phyloP scores from a whole-genome alignment of 2,113 vertebrate species.

The Genyomyrus donnyi region DNA sequence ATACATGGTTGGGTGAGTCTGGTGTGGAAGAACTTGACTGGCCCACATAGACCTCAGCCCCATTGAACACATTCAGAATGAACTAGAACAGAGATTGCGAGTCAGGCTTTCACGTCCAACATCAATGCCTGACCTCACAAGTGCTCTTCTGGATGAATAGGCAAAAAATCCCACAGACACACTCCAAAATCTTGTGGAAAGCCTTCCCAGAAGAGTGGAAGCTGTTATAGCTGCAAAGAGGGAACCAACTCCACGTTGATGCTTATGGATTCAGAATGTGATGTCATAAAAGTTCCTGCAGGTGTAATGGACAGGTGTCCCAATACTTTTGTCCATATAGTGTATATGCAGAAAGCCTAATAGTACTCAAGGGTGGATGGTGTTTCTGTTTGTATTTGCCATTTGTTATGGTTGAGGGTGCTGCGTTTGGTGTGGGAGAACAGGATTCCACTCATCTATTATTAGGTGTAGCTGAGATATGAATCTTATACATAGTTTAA shows the following conservation, averaged over 20 bases:
- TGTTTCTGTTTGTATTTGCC: not conserved
- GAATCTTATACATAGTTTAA: not conserved
- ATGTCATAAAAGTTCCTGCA: not conserved
- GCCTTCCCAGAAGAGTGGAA: not conserved
- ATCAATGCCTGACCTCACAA: too few species aligned
- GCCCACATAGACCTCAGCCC: too few species aligned
- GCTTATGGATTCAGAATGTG: not conserved
- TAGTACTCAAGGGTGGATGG: not conserved
- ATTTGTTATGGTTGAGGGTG: not conserved
- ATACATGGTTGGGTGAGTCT: too few species aligned
- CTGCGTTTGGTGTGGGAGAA: not conserved
- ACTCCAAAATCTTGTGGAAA: not conserved
- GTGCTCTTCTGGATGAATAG: too few species aligned
- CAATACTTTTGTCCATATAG: not conserved
- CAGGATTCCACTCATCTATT: not conserved
- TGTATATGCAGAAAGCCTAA: not conserved
- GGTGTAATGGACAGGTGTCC: not conserved
- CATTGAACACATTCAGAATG: too few species aligned
- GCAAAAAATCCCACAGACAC: too few species aligned
- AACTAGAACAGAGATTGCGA: too few species aligned
- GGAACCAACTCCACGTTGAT: not conserved
- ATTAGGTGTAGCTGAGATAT: not conserved
- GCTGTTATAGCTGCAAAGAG: not conserved
- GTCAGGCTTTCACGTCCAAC: too few species aligned
- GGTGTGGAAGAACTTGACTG: too few species aligned